Evolutionary conservation across 2,113 vertebrate species (phyloP).

Genomic region (Prietella phreatophila): DNA sequence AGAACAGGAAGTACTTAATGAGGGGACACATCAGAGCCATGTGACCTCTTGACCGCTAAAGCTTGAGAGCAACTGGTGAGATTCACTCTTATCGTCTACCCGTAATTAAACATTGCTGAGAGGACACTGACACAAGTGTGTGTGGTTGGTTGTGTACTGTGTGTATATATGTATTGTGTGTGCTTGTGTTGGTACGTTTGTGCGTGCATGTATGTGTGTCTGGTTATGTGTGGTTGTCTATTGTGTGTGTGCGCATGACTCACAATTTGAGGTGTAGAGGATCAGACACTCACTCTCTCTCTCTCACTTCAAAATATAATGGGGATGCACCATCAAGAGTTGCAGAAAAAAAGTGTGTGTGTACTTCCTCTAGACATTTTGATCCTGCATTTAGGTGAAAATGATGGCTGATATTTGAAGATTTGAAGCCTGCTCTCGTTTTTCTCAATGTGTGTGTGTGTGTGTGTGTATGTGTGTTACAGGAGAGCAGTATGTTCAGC

Average conservation of each 20-base stretch:
- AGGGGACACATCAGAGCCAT: background rate
- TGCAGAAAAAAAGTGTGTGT: background rate
- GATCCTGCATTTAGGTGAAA: background rate
- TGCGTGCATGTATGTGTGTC: background rate
- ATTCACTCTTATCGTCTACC: background rate
- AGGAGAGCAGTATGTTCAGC: background rate
- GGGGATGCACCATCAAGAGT: too few species aligned
- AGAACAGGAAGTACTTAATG: constrained; percentile 39
- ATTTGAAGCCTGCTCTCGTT: background rate
- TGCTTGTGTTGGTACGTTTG: background rate
- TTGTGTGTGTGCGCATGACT: background rate
- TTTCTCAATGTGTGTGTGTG: background rate
- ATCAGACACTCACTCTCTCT: too few species aligned
- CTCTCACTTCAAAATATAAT: background rate
- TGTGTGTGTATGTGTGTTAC: background rate
- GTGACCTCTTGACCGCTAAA: background rate
- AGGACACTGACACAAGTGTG: background rate
- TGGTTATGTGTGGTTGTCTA: background rate
- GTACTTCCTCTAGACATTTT: background rate
- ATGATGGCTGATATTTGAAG: background rate
- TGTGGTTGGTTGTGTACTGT: background rate
- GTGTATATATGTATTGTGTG: background rate
- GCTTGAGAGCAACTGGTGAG: background rate
- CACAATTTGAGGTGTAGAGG: background rate
- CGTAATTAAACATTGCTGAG: background rate